Conservation (phyloP, 2,113 vertebrate species). For the Chrysemys picta region DNA sequence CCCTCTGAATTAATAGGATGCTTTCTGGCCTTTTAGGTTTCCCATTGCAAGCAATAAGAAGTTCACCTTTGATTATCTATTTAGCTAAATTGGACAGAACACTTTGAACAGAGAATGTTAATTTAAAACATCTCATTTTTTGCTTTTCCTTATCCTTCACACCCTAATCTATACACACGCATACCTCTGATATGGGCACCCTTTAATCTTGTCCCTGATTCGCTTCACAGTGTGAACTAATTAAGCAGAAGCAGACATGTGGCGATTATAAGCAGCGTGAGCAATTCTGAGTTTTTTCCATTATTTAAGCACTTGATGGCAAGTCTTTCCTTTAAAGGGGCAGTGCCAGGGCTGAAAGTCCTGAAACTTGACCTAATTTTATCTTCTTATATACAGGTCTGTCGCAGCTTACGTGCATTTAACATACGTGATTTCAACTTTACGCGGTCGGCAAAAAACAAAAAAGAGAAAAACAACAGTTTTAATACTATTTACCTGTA, state of each 20-base stretch:
- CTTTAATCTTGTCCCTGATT: constrained; percentile 34
- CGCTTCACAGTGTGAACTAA: background rate
- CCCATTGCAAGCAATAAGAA: background rate
- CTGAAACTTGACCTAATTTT: background rate
- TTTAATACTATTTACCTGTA: too few relatives aligned
- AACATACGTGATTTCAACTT: too few relatives aligned
- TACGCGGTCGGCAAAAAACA: too few relatives aligned
- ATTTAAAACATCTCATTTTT: constrained; percentile 26
- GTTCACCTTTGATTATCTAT: background rate
- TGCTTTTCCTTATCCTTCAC: background rate
- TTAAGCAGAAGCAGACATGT: background rate
- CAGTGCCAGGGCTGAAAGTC: background rate
- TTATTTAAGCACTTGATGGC: background rate
- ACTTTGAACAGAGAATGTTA: background rate
- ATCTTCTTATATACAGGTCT: background rate
- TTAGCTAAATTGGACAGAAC: constrained; percentile 7
- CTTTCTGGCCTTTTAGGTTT: background rate
- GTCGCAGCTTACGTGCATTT: too few relatives aligned
- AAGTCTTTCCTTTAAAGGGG: background rate
- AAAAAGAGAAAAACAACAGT: too few relatives aligned
- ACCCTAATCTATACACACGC: fast-evolving
- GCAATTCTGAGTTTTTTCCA: background rate
- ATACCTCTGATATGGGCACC: fast-evolving
- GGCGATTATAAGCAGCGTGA: background rate
- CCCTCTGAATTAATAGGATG: fast-evolving